Evolutionary conservation across 1,140 invertebrate genomes (phyloP).

Genomic region (Pissodes strobi): DNA sequence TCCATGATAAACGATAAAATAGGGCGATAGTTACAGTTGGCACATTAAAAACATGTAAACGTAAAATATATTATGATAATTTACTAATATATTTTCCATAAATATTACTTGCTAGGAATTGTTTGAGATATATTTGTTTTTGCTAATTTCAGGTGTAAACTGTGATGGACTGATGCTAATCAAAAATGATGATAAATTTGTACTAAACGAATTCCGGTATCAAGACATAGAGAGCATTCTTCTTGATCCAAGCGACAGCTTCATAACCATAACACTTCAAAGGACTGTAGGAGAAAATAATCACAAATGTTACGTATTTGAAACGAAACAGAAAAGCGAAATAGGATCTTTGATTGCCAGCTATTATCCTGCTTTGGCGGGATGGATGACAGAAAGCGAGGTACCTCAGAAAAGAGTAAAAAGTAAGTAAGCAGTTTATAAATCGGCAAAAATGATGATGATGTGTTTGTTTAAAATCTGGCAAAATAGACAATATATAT

Average conservation of each 20-base stretch:
- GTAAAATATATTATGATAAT: too few relatives aligned
- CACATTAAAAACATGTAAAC: too few relatives aligned
- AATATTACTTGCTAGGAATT: neutral
- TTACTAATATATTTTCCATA: neutral
- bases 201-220: conserved; percentile 87
- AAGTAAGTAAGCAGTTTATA: conserved; percentile 20
- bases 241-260: conserved; percentile 88
- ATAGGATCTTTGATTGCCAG: conserved; percentile 91
- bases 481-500: too few relatives aligned
- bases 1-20: too few relatives aligned
- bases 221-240: conserved; percentile 88
- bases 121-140: neutral
- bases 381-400: conserved; percentile 85
- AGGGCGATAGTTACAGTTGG: too few relatives aligned
- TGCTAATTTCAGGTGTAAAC: conserved; percentile 71
- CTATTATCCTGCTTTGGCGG: conserved; percentile 83
- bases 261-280: conserved; percentile 81
- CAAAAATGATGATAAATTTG: conserved; percentile 86
- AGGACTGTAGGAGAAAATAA: conserved; percentile 66
- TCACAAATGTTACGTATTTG: conserved; percentile 92
- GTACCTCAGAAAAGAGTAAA: conserved; percentile 66
- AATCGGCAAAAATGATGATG: too few relatives aligned
- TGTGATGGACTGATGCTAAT: conserved; percentile 88
- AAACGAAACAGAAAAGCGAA: conserved; percentile 86
- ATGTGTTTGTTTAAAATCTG: too few relatives aligned